These are phyloP conservation scores for Drosophila anomelani DNA, from an alignment of 2,888 invertebrate genomes.

Conservation along the genomic window DNA sequence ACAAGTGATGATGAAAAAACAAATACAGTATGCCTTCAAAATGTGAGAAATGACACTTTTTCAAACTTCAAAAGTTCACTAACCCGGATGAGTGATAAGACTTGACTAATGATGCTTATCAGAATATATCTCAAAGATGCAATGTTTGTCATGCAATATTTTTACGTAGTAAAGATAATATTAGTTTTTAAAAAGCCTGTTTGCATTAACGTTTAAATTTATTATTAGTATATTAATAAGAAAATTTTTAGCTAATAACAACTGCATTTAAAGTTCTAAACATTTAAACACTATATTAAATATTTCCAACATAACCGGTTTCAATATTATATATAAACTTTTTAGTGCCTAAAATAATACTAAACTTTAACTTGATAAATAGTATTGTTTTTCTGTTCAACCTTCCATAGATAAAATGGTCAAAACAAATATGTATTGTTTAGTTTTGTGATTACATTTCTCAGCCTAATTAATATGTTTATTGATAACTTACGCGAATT, in stretches of 20 bases:
- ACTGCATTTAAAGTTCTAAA: not conserved
- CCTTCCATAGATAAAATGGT: slow-evolving; percentile 3
- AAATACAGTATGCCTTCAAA: slow-evolving; percentile 5
- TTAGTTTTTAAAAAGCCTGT: not conserved
- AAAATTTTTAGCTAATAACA: not conserved
- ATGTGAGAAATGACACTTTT: not conserved
- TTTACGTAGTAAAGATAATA: not conserved
- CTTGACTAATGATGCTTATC: too few relatives aligned
- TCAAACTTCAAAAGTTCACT: not conserved
- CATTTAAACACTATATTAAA: not conserved
- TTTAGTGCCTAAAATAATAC: not conserved
- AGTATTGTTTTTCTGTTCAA: not conserved
- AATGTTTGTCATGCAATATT: slow-evolving; percentile 3
- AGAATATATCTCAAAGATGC: not conserved
- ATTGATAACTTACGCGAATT: slow-evolving; percentile 79
- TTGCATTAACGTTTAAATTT: not conserved
- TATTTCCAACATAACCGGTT: not conserved
- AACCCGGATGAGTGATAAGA: not conserved
- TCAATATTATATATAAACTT: not conserved
- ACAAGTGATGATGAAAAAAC: slow-evolving; percentile 5
- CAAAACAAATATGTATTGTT: slow-evolving; percentile 21
- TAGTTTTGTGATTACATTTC: slow-evolving; percentile 29
- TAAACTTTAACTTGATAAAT: too few relatives aligned
- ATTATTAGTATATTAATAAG: too few relatives aligned
- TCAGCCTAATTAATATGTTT: slow-evolving; percentile 42